phyloP scores from a whole-genome alignment of 2,797 vertebrate genomes.

The Cetoscarus ocellatus region DNA sequence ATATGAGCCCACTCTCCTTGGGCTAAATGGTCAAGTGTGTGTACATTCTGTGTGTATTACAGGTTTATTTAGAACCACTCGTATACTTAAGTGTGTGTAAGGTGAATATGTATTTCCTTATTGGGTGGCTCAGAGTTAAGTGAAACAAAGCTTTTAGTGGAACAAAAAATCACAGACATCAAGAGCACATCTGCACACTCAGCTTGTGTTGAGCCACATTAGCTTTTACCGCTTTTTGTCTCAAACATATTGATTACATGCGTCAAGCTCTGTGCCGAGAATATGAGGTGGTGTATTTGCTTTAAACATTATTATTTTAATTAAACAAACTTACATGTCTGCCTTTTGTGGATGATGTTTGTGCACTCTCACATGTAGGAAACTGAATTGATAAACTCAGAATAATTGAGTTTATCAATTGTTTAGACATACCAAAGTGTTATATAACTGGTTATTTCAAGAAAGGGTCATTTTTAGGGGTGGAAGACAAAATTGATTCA shows the following conservation, averaged over 20 bases:
- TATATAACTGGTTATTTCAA: too few relatives aligned
- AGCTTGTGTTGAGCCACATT: slow-evolving; percentile 69
- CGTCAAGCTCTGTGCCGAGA: slow-evolving; percentile 21
- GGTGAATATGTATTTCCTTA: slow-evolving; percentile 37
- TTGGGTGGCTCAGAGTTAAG: slow-evolving; percentile 63
- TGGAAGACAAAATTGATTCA: too few relatives aligned
- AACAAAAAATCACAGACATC: slow-evolving; percentile 70
- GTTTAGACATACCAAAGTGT: too few relatives aligned
- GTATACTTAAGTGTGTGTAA: slow-evolving; percentile 26
- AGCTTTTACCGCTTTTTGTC: slow-evolving; percentile 52
- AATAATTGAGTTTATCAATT: too few relatives aligned
- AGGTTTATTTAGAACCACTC: slow-evolving; percentile 32
- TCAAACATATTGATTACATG: slow-evolving; percentile 32
- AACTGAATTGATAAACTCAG: too few relatives aligned
- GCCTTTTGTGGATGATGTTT: too few relatives aligned
- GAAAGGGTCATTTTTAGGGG: too few relatives aligned
- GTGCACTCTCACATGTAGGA: too few relatives aligned
- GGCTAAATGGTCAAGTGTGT: slow-evolving; percentile 68
- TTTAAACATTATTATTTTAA: too few relatives aligned
- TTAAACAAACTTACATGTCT: too few relatives aligned
- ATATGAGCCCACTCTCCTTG: slow-evolving; percentile 40
- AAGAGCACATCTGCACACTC: slow-evolving; percentile 79
- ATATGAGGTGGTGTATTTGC: neutral
- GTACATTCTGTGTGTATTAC: slow-evolving; percentile 50
- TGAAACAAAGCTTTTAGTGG: slow-evolving; percentile 86